Evolutionary conservation across 2,888 invertebrate species (phyloP).

Genomic region (Parnassius orleans): DNA sequence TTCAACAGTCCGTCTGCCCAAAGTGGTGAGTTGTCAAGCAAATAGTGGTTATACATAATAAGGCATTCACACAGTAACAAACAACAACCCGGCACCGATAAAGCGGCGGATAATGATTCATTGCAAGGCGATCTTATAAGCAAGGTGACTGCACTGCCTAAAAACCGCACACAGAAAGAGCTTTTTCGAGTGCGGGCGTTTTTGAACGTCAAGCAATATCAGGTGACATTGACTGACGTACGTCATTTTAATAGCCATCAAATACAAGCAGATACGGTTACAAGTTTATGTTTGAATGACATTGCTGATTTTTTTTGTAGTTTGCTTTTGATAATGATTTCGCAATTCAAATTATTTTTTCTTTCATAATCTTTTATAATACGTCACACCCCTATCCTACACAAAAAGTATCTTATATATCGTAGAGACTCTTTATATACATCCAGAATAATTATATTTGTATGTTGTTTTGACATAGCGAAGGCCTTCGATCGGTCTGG

Average conservation of each 20-base stretch:
- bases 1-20: no score
- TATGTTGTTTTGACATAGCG: no score
- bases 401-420: no score
- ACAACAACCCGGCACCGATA: neutral
- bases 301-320: constrained; percentile 14
- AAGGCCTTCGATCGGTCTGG: no score
- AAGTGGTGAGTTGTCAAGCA: no score
- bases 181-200: constrained; percentile 5
- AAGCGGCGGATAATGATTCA: constrained; percentile 45
- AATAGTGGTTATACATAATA: neutral
- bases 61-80: neutral
- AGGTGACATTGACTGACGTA: constrained; percentile 23
- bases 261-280: constrained; percentile 11
- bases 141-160: constrained; percentile 52
- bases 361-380: no score
- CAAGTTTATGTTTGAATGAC: constrained; percentile 14
- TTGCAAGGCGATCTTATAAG: constrained; percentile 53
- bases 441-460: no score
- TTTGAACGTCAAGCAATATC: constrained; percentile 18
- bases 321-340: no score
- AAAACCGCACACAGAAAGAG: constrained; percentile 28
- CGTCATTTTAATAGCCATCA: constrained; percentile 19
- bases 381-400: no score
- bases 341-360: no score
- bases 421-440: no score